A percentile compares a stretch with the other conserved stretches of the same genome.
These are phyloP conservation scores for Poeciliopsis turrubarensis DNA, from an alignment of 2,113 vertebrate species.

Conservation along the genomic window DNA sequence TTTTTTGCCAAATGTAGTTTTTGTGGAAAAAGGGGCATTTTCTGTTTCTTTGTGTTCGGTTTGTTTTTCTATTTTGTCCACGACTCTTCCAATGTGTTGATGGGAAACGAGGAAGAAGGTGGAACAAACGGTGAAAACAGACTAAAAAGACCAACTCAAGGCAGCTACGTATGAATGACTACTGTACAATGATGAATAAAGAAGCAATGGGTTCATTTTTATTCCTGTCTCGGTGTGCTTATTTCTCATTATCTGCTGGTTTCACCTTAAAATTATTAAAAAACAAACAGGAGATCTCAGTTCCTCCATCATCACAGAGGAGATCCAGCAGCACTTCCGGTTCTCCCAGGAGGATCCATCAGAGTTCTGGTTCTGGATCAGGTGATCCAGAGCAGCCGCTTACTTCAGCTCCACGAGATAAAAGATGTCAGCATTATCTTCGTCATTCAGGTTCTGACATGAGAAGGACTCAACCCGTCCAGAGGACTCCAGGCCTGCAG, in stretches of 20 bases:
- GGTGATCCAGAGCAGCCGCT: too few species aligned
- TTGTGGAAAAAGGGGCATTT: constrained; percentile 69
- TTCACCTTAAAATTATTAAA: too few species aligned
- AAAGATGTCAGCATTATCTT: too few species aligned
- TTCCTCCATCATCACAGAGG: not conserved
- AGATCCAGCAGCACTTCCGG: too few species aligned
- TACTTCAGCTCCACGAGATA: too few species aligned
- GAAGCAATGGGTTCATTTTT: constrained; percentile 81
- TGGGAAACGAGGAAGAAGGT: constrained; percentile 69
- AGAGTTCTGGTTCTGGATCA: too few species aligned
- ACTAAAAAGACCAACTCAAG: constrained; percentile 75
- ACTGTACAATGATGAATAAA: constrained; percentile 84
- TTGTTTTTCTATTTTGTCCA: constrained; percentile 71
- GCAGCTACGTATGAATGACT: constrained; percentile 85
- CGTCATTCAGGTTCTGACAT: too few species aligned
- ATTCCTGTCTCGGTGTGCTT: constrained; percentile 20
- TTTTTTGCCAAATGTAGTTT: constrained; percentile 77
- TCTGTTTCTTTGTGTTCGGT: constrained; percentile 48
- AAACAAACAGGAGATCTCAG: not conserved
- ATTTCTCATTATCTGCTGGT: not conserved
- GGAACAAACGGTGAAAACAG: constrained; percentile 65
- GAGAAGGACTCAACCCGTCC: too few species aligned
- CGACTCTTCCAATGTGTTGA: constrained; percentile 74
- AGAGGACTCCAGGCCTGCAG: too few species aligned
- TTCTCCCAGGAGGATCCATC: too few species aligned